A percentile compares a stretch with the other conserved stretches of the same genome.
These are phyloP conservation scores for Clarias gariepinus DNA, from an alignment of 2,113 vertebrate genomes.

Conservation along the genomic window DNA sequence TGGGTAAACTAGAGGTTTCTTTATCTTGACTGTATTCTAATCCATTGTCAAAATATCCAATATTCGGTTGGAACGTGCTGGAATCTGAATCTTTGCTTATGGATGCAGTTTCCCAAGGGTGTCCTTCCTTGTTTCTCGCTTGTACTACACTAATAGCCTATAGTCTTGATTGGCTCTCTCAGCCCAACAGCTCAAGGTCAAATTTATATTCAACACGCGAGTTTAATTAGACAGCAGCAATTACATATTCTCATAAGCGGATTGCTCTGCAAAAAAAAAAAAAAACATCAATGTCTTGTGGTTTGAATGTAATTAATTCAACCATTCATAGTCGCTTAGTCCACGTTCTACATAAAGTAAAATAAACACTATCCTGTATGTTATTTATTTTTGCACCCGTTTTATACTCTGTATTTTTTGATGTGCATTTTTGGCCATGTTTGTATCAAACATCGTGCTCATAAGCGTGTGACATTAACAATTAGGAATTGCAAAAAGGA, in stretches of 20 bases:
- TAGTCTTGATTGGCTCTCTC: slow-evolving; percentile 81
- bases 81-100: slow-evolving; percentile 77
- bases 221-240: slow-evolving; percentile 81
- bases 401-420: neutral
- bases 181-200: slow-evolving; percentile 87
- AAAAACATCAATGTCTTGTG: slow-evolving; percentile 67
- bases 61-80: slow-evolving; percentile 58
- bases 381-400: neutral
- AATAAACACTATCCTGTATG: neutral
- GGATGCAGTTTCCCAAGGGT: slow-evolving; percentile 79
- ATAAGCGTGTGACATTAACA: slow-evolving; percentile 14
- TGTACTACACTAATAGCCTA: slow-evolving; percentile 80
- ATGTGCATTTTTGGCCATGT: neutral
- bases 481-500: slow-evolving; percentile 32
- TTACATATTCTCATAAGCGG: slow-evolving; percentile 76
- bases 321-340: slow-evolving; percentile 30
- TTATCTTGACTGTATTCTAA: neutral
- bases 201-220: slow-evolving; percentile 84
- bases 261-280: slow-evolving; percentile 65
- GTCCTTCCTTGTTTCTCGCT: slow-evolving; percentile 78
- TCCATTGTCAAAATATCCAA: neutral
- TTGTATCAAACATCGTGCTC: neutral
- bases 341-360: slow-evolving; percentile 23
- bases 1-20: neutral
- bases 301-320: slow-evolving; percentile 75